Percentiles rank a stretch among this genome's conserved stretches.
Conservation (phyloP, 2,113 vertebrate species). For the Zosterops pallidus region DNA sequence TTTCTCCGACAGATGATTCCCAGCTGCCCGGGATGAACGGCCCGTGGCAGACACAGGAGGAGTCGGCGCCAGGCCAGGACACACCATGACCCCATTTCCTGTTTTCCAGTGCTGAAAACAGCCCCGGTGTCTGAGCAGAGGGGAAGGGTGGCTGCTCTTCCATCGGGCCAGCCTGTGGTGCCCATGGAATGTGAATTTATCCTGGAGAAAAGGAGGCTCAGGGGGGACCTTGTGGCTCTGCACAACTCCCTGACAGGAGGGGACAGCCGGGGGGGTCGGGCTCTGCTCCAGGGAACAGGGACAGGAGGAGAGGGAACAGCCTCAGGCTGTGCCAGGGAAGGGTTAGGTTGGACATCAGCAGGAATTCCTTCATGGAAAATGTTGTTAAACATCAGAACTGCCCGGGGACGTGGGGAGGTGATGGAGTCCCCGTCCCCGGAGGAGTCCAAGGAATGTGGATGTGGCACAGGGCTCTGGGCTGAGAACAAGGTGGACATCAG, state of each 20-base stretch:
- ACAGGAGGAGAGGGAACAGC: fast-evolving
- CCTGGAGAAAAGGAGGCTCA: not conserved
- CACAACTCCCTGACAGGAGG: not conserved
- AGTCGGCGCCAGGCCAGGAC: fast-evolving
- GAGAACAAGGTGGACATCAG: not conserved
- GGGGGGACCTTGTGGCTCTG: not conserved
- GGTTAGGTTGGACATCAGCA: fast-evolving
- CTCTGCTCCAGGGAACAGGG: not conserved
- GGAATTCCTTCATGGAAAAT: not conserved
- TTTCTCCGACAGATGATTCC: not conserved
- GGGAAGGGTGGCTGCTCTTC: not conserved
- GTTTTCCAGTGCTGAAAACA: not conserved
- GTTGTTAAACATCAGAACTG: fast-evolving
- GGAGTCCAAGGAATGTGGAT: not conserved
- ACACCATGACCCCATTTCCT: not conserved
- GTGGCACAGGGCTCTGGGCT: not conserved
- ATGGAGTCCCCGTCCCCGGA: not conserved
- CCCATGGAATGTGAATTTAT: not conserved
- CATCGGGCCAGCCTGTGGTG: fast-evolving
- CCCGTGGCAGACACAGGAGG: not conserved
- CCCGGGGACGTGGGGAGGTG: no score
- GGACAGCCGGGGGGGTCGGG: fast-evolving
- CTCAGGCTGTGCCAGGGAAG: not conserved
- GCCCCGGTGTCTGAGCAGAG: not conserved
- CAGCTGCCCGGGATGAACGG: not conserved